Percentiles rank a stretch among this genome's conserved stretches.
These are phyloP conservation scores for Urocyon cinereoargenteus DNA, from an alignment of 2,797 vertebrate species.

Conservation along the genomic window DNA sequence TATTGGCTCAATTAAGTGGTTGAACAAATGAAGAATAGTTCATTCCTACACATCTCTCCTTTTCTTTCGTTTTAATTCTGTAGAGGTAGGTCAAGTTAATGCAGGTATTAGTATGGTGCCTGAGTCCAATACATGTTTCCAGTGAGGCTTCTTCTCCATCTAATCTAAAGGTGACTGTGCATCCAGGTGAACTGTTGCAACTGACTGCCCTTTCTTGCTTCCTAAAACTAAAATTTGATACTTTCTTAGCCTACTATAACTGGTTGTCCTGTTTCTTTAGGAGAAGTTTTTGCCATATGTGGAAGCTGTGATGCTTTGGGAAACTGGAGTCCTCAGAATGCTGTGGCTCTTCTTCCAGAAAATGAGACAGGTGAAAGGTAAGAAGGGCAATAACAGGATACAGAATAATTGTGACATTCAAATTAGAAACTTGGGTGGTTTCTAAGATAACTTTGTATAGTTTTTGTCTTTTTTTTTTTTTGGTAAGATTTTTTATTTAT, in stretches of 20 bases:
- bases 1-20: background rate
- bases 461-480: conserved; percentile 26
- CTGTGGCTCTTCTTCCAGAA: conserved; percentile 89
- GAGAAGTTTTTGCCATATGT: conserved; percentile 95
- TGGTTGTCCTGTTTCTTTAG: conserved; percentile 85
- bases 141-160: background rate
- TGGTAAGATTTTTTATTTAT: background rate
- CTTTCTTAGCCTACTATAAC: background rate
- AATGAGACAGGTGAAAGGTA: conserved; percentile 84
- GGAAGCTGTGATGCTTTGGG: conserved; percentile 95
- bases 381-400: background rate
- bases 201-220: background rate
- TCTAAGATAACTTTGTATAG: background rate
- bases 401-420: background rate
- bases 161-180: background rate
- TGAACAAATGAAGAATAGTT: conserved; percentile 12
- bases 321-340: conserved; percentile 93
- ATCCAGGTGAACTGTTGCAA: background rate
- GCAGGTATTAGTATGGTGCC: background rate
- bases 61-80: background rate
- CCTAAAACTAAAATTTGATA: background rate
- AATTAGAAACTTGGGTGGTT: background rate
- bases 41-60: background rate
- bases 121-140: background rate
- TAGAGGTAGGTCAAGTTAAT: background rate